phyloP scores from a whole-genome alignment of 1,140 invertebrate species.

The Eupeodes corollae region DNA sequence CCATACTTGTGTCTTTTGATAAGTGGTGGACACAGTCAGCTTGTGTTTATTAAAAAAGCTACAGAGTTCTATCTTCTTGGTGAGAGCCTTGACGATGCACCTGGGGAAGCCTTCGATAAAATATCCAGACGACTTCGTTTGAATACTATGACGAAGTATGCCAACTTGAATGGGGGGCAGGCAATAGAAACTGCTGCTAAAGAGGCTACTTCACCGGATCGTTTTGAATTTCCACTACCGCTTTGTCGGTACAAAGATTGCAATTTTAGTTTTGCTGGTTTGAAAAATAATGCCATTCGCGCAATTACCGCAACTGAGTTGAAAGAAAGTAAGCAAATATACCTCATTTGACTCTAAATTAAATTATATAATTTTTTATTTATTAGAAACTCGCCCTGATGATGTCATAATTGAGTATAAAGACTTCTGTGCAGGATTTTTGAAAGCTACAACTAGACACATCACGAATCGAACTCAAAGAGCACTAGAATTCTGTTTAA shows the following conservation, averaged over 20 bases:
- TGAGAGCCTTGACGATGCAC: slow-evolving; percentile 67
- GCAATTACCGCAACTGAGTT: slow-evolving; percentile 50
- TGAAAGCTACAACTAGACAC: slow-evolving; percentile 64
- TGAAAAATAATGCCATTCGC: slow-evolving; percentile 46
- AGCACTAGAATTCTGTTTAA: slow-evolving; percentile 63
- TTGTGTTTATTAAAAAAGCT: slow-evolving; percentile 64
- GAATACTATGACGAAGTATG: slow-evolving; percentile 63
- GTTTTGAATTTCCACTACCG: slow-evolving; percentile 55
- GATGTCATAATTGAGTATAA: slow-evolving; percentile 63
- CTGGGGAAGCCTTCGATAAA: slow-evolving; percentile 89
- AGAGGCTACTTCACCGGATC: slow-evolving; percentile 46
- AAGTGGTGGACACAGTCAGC: slow-evolving; percentile 84
- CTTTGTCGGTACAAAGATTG: slow-evolving; percentile 54
- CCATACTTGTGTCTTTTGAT: slow-evolving; percentile 83
- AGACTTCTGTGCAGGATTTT: slow-evolving; percentile 79
- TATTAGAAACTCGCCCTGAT: slow-evolving; percentile 40
- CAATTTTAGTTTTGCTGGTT: slow-evolving; percentile 74
- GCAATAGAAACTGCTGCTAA: slow-evolving; percentile 74
- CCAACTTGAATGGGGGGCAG: slow-evolving; percentile 61
- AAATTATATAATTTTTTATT: neutral
- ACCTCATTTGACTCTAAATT: no score
- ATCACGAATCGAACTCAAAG: slow-evolving; percentile 69
- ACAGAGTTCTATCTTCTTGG: slow-evolving; percentile 73
- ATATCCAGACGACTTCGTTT: slow-evolving; percentile 76
- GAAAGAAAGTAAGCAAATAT: slow-evolving; percentile 25